Evolutionary conservation across 64 coral and sea anemone genomes (phyloP).

Genomic region (Montipora foliosa): DNA sequence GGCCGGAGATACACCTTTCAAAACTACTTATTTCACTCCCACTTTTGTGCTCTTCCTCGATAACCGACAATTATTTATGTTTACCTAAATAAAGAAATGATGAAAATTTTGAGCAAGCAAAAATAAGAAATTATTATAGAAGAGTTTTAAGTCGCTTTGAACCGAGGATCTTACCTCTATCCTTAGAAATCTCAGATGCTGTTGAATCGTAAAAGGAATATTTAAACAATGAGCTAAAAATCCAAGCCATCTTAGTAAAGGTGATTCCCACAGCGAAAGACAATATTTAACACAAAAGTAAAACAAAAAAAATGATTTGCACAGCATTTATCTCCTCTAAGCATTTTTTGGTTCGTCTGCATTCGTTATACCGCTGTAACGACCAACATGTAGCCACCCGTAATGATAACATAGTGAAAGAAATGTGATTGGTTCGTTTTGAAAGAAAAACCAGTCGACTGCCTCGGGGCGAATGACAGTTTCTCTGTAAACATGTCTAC

Average conservation of each 20-base stretch:
- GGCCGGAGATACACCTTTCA: no score
- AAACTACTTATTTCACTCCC: no score
- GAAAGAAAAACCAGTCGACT: slow-evolving; percentile 15
- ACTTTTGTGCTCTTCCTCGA: no score
- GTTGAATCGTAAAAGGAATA: background rate
- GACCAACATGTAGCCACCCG: slow-evolving; percentile 8
- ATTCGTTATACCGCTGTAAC: slow-evolving; percentile 7
- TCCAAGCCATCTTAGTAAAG: background rate
- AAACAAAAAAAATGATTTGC: slow-evolving; percentile 19
- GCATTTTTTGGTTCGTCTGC: background rate
- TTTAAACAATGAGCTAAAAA: slow-evolving; percentile 23
- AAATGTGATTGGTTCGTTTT: slow-evolving; percentile 35
- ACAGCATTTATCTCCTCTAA: background rate
- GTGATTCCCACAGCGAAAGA: background rate
- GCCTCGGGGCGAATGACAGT: background rate
- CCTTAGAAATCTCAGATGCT: background rate
- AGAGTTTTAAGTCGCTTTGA: background rate
- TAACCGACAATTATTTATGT: no score
- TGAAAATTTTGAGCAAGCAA: background rate
- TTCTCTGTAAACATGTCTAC: background rate
- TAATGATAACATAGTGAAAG: background rate
- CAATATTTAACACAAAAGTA: background rate
- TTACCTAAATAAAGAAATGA: no score
- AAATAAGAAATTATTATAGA: background rate
- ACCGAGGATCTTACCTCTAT: background rate